Evolutionary conservation across 2,797 vertebrate species (phyloP).

Genomic region (Melanotaenia pygmaea): DNA sequence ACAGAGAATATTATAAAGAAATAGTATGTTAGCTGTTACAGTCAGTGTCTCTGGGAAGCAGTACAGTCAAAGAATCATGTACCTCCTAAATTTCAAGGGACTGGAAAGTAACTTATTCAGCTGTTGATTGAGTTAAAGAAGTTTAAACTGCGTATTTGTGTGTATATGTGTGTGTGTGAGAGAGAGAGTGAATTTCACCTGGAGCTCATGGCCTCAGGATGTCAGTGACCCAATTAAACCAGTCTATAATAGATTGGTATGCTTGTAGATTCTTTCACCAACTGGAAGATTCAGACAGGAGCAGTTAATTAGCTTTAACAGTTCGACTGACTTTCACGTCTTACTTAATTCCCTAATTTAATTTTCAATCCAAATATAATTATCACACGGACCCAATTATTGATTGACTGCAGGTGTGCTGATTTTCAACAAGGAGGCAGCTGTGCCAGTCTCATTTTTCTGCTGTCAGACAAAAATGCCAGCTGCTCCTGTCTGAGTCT

Average conservation of each 20-base stretch:
- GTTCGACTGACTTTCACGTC: constrained; percentile 52
- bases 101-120: constrained; percentile 19
- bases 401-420: constrained; percentile 49
- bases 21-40: neutral
- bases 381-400: constrained; percentile 58
- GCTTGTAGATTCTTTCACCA: constrained; percentile 69
- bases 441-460: constrained; percentile 23
- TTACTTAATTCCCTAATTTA: constrained; percentile 67
- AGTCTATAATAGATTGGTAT: constrained; percentile 65
- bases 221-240: constrained; percentile 70
- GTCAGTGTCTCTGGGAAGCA: constrained; percentile 8
- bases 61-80: constrained; percentile 6
- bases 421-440: constrained; percentile 24
- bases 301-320: constrained; percentile 72
- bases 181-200: constrained; percentile 38
- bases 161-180: constrained; percentile 8
- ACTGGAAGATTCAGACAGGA: constrained; percentile 65
- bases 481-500: constrained; percentile 37
- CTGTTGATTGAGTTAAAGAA: constrained; percentile 12
- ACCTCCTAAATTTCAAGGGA: constrained; percentile 31
- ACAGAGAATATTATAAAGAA: neutral
- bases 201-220: constrained; percentile 52
- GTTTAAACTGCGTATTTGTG: constrained; percentile 32
- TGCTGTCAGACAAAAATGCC: constrained; percentile 9
- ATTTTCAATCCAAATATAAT: constrained; percentile 67